phyloP scores from a whole-genome alignment of 1,140 invertebrate species.

The Panagrolaimus sp. region DNA sequence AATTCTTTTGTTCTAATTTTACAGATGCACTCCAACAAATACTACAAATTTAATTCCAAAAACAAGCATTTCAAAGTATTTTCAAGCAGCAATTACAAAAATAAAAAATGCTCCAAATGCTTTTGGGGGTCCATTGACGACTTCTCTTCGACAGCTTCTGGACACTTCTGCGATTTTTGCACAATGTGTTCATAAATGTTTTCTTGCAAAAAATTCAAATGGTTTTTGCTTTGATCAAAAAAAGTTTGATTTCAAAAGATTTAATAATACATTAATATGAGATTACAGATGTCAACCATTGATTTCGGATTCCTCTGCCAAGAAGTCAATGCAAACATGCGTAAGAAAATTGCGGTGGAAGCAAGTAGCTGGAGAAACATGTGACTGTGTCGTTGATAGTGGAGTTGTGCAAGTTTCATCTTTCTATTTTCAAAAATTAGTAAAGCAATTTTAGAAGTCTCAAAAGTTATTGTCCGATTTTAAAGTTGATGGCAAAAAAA shows the following conservation, averaged over 20 bases:
- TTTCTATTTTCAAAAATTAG: neutral
- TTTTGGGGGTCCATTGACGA: neutral
- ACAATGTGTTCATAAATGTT: conserved; percentile 27
- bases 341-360: conserved; percentile 9
- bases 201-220: conserved; percentile 24
- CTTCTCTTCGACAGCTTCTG: neutral
- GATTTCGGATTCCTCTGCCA: neutral
- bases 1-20: neutral
- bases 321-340: conserved; percentile 1
- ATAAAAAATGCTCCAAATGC: neutral
- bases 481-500: conserved; percentile 1
- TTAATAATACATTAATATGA: neutral
- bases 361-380: conserved; percentile 20
- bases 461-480: conserved; percentile 4
- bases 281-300: conserved; percentile 10
- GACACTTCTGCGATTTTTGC: conserved; percentile 21
- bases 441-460: neutral
- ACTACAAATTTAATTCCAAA: neutral
- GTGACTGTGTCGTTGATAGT: conserved; percentile 14
- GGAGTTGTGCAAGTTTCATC: conserved; percentile 10
- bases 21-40: neutral
- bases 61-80: neutral
- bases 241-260: neutral
- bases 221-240: conserved; percentile 30
- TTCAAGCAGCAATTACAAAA: neutral